Base-by-base conservation (phyloP, 1,140 invertebrate species). In the Drosophila guanche region DNA sequence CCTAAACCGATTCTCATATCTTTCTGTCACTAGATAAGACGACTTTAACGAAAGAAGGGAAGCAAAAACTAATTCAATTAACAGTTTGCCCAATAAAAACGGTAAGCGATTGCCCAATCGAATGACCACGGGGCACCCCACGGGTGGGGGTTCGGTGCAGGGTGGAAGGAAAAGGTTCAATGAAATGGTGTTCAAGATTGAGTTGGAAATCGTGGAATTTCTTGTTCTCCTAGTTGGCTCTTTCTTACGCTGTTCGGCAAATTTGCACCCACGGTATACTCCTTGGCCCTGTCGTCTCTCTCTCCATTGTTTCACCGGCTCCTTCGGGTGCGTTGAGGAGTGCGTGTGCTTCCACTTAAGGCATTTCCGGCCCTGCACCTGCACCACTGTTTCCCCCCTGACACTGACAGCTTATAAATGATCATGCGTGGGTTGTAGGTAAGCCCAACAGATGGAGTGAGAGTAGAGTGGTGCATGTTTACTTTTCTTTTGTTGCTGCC, bases 361-460 rank as follows among this genome's bases (percentile, higher is more conserved):
- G 73, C 81, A 85, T 72, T 85, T 85, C 81, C 81, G 80, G 76
- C 48, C 46, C 41, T 46, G 7, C 61, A 33, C 46, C 23, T n/a
- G n/a, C n/a, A n/a, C 12, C 41, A 29, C 27, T 67, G 58, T 73
- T 45, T 58, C 58, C 53, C 56, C 43, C 42, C 53, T 42, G 42
- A 37, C 22, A 47, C 81, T 62, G 81, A 86, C 80, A 86, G 73
- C 75, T 85, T 81, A 85, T 86, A 85, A 85, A 85, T 85, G 81
- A 85, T 85, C 83, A 76, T 72, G 72, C 72, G 52, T 60, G 57
- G 59, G 63, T 53, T 7, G 29, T 29, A 7, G 55, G 70, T 29
- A 42, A 16, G 29, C 42, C 50, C 41, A 50, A 42, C 63, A 45
- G 51, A 12, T 6, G 46, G 6, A 25, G 61, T 42, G 10, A 25